Percentiles rank a stretch among this genome's conserved stretches.
Evolutionary conservation across 2,888 invertebrate genomes (phyloP).

Genomic region (Drosophila anceps): DNA sequence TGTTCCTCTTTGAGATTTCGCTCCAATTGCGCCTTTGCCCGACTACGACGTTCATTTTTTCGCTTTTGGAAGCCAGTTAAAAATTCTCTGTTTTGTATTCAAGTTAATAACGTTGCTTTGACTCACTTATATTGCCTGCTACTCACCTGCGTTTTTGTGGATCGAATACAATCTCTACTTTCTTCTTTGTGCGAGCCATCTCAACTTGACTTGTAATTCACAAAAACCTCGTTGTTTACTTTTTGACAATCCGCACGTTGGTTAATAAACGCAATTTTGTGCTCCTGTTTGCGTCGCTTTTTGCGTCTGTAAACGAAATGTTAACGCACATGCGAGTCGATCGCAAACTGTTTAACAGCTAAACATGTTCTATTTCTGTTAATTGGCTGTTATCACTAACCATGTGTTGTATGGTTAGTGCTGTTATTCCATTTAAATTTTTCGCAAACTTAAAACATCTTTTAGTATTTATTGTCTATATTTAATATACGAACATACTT

Average conservation of each 20-base stretch:
- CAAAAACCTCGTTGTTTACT: constrained; percentile 56
- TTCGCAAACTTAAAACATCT: background rate
- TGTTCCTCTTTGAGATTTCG: constrained; percentile 90
- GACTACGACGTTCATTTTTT: constrained; percentile 91
- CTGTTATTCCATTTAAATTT: background rate
- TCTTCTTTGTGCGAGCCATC: constrained; percentile 76
- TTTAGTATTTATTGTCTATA: constrained; percentile 22
- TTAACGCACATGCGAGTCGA: background rate
- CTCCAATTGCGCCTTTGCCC: constrained; percentile 90
- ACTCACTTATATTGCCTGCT: background rate
- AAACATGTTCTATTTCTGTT: background rate
- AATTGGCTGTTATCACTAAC: background rate
- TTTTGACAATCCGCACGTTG: constrained; percentile 41
- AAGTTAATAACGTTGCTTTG: background rate
- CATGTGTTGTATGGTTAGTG: no score
- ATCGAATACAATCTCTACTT: constrained; percentile 87
- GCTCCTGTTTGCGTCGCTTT: background rate
- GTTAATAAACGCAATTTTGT: constrained; percentile 17
- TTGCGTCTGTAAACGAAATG: constrained; percentile 6
- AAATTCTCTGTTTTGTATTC: constrained; percentile 88
- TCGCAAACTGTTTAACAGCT: background rate
- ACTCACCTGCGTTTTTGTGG: constrained; percentile 87
- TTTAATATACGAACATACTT: constrained; percentile 13
- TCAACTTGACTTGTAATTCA: constrained; percentile 9
- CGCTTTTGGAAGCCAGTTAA: constrained; percentile 93